phyloP scores from a whole-genome alignment of 2,113 vertebrate species.

The Crotophaga sulcirostris region DNA sequence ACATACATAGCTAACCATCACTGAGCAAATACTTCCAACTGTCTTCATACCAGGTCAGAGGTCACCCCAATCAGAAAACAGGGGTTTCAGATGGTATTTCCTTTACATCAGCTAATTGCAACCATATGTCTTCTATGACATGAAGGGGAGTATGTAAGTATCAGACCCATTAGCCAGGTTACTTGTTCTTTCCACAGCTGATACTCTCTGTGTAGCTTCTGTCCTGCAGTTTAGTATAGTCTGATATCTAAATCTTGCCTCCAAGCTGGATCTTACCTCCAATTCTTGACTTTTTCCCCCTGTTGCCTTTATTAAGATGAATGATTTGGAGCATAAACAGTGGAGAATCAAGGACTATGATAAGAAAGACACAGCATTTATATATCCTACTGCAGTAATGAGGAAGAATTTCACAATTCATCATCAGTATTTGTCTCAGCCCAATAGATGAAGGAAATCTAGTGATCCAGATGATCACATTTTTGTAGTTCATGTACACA shows the following conservation, averaged over 20 bases:
- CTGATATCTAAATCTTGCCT: neutral
- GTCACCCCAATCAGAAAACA: conserved; percentile 67
- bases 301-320: neutral
- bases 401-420: conserved; percentile 7
- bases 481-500: neutral
- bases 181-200: conserved; percentile 35
- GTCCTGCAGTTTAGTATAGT: neutral
- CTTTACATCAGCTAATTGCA: conserved; percentile 61
- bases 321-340: neutral
- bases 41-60: conserved; percentile 40
- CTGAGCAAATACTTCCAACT: conserved; percentile 42
- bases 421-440: neutral
- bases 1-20: neutral
- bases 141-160: conserved; percentile 11
- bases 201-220: neutral
- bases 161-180: conserved; percentile 24
- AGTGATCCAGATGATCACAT: neutral
- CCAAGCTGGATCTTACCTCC: neutral
- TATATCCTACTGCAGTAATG: neutral
- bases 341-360: neutral
- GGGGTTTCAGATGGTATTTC: conserved; percentile 69
- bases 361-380: neutral
- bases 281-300: neutral
- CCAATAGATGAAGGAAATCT: neutral
- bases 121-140: conserved; percentile 60